Evolutionary conservation across 1,140 invertebrate genomes (phyloP).

Genomic region (Oryctes rhinoceros): DNA sequence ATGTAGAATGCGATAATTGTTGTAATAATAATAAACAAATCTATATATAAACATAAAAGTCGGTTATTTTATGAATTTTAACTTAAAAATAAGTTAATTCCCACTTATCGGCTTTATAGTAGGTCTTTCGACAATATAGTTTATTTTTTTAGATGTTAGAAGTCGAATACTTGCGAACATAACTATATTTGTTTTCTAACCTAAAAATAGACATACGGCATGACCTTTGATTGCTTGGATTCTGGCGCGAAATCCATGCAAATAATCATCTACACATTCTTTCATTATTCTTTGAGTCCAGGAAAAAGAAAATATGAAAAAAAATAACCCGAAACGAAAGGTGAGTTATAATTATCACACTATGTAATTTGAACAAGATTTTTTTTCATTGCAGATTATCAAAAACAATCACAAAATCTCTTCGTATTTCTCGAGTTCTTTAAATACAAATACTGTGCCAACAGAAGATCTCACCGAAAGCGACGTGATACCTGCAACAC

Average conservation of each 20-base stretch:
- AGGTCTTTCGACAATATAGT: too few relatives aligned
- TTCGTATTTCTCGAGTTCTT: constrained; percentile 39
- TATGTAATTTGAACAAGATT: background rate
- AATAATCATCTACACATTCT: too few relatives aligned
- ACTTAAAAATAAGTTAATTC: background rate
- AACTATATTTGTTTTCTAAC: background rate
- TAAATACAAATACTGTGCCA: background rate
- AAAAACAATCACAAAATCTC: constrained; percentile 45
- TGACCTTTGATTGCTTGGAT: background rate
- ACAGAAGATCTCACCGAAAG: background rate
- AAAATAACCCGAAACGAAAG: constrained; percentile 1
- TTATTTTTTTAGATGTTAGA: too few relatives aligned
- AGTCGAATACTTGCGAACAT: too few relatives aligned
- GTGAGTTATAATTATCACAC: background rate
- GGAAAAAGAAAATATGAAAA: constrained; percentile 13
- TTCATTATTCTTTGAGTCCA: background rate
- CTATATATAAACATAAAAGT: background rate
- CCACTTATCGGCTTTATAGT: too few relatives aligned
- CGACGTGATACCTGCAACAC: constrained; percentile 29
- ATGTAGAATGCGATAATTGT: constrained; percentile 14
- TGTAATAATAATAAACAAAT: too few relatives aligned
- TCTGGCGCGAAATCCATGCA: background rate
- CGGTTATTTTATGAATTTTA: background rate
- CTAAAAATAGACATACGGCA: too few relatives aligned
- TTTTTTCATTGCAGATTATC: constrained; percentile 23